Evolutionary conservation across 2,888 invertebrate genomes (phyloP), one percentile per base, ranked within the genome.

Genomic region (Zygothrica quintamaculata): DNA sequence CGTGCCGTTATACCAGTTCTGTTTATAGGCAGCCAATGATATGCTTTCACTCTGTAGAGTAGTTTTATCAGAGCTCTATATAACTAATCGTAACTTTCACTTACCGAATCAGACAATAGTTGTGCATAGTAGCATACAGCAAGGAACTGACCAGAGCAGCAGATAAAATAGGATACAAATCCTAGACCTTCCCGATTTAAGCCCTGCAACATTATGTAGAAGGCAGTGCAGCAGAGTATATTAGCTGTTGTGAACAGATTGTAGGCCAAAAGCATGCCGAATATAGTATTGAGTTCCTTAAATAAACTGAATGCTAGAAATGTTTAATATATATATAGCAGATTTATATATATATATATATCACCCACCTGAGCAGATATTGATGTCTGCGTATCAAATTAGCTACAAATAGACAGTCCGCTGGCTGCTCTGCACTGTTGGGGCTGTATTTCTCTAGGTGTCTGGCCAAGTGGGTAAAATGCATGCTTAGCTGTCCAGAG

Each of bases 1-100:
- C 0, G 73, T 47, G 11, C 73, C 73, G 7, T 77, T 57, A 50
- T 73, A 77, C 81, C 75, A 81, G 9, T 57, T 69, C 0, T 74
- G 56, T 8, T 8, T 37, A 9, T 76, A 79, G 15, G 64, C 76
- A 55, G 67, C 60, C 6, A 29, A 2, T 1, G 65, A 58, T 36
- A 77, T 44, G 8, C 39, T 46, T 2, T 52, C 26, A 18, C 77
- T 74, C 72, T 74, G n/a, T 4, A 8, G 6, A 9, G 31, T 2
- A 25, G 34, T 29, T 29, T 6, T n/a, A n/a, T n/a, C n/a, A 8
- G 18, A 26, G 4, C 6, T 22, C 8, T 39, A 16, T 15, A 4
- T 7, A 22, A 34, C 11, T 12, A 7, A 36, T 2, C 2, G 15
- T 26, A 6, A n/a, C 7, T 11, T n/a, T 6, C 4, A 42, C 43